Percentiles rank a stretch among this genome's conserved stretches.
phyloP scores from a whole-genome alignment of 1,140 invertebrate genomes.

The Musca domestica region DNA sequence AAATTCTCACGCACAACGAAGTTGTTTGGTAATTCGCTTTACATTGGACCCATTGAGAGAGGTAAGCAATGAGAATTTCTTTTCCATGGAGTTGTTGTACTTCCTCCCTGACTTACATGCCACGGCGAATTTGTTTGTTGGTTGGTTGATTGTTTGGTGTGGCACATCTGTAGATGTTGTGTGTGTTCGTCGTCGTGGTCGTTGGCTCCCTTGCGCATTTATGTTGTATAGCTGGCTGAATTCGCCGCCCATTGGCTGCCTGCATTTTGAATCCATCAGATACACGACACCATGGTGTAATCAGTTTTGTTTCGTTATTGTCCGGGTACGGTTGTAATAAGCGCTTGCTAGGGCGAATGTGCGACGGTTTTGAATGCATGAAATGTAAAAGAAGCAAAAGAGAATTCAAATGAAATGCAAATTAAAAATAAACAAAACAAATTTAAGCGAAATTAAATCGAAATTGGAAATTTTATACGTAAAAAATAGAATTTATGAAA shows the following conservation, averaged over 20 bases:
- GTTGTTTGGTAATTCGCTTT: no score
- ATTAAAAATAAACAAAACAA: conserved; percentile 2
- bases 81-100: no score
- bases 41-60: no score
- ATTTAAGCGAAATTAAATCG: not conserved
- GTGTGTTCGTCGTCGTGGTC: not conserved
- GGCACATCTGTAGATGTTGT: not conserved
- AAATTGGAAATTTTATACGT: not conserved
- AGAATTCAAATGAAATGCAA: not conserved
- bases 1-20: no score
- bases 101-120: no score
- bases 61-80: no score
- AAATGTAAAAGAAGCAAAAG: no score
- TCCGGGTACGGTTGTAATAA: conserved; percentile 13
- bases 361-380: not conserved
- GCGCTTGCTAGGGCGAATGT: not conserved
- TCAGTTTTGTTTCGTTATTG: conserved; percentile 13
- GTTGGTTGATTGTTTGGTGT: no score
- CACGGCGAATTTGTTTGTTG: no score
- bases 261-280: not conserved
- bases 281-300: not conserved
- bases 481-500: no score
- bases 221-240: not conserved
- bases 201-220: no score
- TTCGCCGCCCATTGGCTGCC: not conserved